Evolutionary conservation across 2,113 vertebrate genomes (phyloP).

Genomic region (Vidua chalybeata): DNA sequence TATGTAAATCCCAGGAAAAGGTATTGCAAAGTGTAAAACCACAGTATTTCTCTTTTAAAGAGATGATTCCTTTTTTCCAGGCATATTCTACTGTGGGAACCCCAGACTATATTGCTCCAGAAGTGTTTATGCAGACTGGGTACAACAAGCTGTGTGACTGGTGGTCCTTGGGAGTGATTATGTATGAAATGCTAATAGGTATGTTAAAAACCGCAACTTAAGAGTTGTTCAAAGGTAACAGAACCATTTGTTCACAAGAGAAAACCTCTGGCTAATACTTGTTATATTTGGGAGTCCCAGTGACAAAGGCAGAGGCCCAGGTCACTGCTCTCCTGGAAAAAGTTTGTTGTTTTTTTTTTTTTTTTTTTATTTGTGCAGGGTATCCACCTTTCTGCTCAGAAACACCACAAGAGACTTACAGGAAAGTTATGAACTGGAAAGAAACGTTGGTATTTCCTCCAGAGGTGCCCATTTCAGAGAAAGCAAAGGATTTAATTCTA

Average conservation of each 20-base stretch:
- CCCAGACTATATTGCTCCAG: slow-evolving; percentile 96
- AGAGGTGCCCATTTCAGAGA: slow-evolving; percentile 97
- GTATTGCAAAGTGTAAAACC: neutral
- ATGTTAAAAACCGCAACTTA: slow-evolving; percentile 1
- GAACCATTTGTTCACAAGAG: neutral
- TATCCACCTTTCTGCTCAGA: slow-evolving; percentile 99
- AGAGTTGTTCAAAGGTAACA: neutral
- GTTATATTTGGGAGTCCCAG: neutral
- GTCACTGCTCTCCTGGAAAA: neutral
- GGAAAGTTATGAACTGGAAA: slow-evolving; percentile 99
- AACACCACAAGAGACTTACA: slow-evolving; percentile 96
- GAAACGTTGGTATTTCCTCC: slow-evolving; percentile 96
- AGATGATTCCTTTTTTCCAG: slow-evolving; percentile 66
- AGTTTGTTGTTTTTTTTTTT: neutral
- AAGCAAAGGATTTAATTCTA: slow-evolving; percentile 94
- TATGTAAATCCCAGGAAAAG: neutral
- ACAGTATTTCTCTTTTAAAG: neutral
- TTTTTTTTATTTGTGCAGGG: slow-evolving; percentile 71
- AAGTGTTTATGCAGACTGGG: slow-evolving; percentile 97
- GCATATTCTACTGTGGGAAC: slow-evolving; percentile 97
- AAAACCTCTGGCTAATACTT: neutral
- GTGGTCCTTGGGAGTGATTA: slow-evolving; percentile 98
- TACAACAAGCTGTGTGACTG: slow-evolving; percentile 98
- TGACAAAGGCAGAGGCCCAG: neutral
- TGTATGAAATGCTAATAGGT: slow-evolving; percentile 99